Conservation (phyloP, 2,888 invertebrate genomes). For the Pristionchus maxplancki region DNA sequence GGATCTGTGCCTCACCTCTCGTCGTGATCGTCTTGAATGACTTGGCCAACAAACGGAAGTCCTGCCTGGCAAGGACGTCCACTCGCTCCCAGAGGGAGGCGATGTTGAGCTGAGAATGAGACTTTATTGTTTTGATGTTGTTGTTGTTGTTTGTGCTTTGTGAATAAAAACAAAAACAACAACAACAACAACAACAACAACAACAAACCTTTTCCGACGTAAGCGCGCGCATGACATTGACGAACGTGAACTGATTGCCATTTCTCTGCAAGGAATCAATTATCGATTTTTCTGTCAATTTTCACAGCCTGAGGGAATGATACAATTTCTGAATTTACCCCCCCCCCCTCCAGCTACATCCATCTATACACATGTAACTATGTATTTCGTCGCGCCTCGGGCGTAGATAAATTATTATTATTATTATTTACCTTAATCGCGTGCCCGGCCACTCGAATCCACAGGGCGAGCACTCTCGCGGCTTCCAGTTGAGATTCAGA, state of each 20-base stretch:
- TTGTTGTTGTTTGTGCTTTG: too few species aligned
- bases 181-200: background rate
- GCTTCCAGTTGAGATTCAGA: conserved; percentile 12
- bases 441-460: background rate
- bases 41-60: conserved; percentile 9
- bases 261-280: background rate
- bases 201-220: conserved; percentile 13
- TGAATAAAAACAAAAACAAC: too few species aligned
- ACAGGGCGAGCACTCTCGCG: conserved; percentile 22
- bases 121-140: background rate
- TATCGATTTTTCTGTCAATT: background rate
- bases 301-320: too few species aligned
- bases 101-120: conserved; percentile 18
- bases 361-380: too few species aligned
- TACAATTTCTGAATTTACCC: too few species aligned
- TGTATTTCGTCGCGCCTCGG: too few species aligned
- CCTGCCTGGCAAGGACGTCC: background rate
- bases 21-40: conserved; percentile 15
- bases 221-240: conserved; percentile 37
- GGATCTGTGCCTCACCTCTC: too few species aligned
- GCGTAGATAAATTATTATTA: too few species aligned
- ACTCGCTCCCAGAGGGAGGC: conserved; percentile 37
- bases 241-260: conserved; percentile 49
- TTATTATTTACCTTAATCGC: background rate
- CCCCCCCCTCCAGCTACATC: too few species aligned